Percentiles rank a stretch among this genome's conserved stretches.
These are phyloP conservation scores for Watsonalla binaria DNA, from an alignment of 2,888 invertebrate genomes.

Conservation along the genomic window DNA sequence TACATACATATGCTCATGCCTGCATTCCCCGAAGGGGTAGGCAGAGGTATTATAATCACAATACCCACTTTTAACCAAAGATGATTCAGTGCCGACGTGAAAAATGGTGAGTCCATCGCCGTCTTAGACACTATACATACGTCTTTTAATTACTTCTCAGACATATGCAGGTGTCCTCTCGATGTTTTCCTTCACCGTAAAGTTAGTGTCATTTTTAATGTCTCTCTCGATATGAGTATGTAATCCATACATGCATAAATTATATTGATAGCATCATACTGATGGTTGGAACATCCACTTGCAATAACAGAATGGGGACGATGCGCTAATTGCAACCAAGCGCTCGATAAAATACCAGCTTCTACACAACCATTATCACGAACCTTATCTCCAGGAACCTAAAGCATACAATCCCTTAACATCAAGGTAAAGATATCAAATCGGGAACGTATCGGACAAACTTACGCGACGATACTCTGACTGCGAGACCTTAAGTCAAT, in stretches of 20 bases:
- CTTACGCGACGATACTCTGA: slow-evolving; percentile 17
- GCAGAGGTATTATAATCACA: too few species aligned
- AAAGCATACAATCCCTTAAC: slow-evolving; percentile 9
- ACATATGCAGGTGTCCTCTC: too few species aligned
- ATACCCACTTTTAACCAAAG: too few species aligned
- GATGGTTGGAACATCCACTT: slow-evolving; percentile 14
- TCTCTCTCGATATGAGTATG: too few species aligned
- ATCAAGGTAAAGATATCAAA: slow-evolving; percentile 10
- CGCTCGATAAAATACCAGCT: slow-evolving; percentile 19
- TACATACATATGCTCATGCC: too few species aligned
- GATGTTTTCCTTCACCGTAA: too few species aligned
- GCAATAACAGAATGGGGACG: slow-evolving; percentile 29
- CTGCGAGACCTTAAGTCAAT: not conserved
- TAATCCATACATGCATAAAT: slow-evolving; percentile 9
- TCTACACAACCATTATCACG: not conserved
- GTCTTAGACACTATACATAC: too few species aligned
- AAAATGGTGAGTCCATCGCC: too few species aligned
- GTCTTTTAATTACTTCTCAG: too few species aligned
- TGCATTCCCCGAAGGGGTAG: too few species aligned
- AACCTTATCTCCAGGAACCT: not conserved
- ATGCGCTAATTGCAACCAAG: slow-evolving; percentile 33
- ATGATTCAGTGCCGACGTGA: too few species aligned
- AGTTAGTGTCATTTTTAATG: too few species aligned
- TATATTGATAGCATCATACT: slow-evolving; percentile 11
- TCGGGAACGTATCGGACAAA: slow-evolving; percentile 23